phyloP scores from a whole-genome alignment of 2,113 vertebrate species.

The Megalops atlanticus region DNA sequence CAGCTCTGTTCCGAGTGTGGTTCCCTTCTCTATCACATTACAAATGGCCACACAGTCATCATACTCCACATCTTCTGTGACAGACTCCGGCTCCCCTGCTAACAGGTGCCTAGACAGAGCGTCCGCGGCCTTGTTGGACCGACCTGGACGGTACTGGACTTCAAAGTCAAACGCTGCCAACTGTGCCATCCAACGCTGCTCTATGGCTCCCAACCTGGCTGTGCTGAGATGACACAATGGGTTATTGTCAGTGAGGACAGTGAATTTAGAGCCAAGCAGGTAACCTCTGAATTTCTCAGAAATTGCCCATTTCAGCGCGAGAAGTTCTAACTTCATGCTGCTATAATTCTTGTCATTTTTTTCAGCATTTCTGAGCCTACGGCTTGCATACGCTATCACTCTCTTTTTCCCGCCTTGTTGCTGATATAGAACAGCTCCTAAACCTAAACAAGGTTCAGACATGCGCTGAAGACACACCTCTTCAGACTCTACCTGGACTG shows the following conservation, averaged over 20 bases:
- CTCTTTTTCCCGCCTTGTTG: not conserved
- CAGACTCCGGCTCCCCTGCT: slow-evolving; percentile 15
- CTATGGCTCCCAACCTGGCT: slow-evolving; percentile 10
- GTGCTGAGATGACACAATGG: slow-evolving; percentile 18
- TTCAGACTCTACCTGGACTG: too few relatives aligned
- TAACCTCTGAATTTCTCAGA: slow-evolving; percentile 18
- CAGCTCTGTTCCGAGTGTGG: slow-evolving; percentile 19
- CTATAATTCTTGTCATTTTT: slow-evolving; percentile 28
- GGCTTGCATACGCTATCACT: slow-evolving; percentile 22
- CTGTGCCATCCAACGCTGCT: slow-evolving; percentile 29
- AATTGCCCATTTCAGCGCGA: slow-evolving; percentile 27
- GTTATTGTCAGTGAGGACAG: slow-evolving; percentile 27
- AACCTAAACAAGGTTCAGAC: too few relatives aligned
- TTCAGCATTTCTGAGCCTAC: slow-evolving; percentile 25
- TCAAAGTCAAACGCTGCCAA: slow-evolving; percentile 29
- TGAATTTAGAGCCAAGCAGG: slow-evolving; percentile 21
- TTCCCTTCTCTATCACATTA: slow-evolving; percentile 20
- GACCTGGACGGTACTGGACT: slow-evolving; percentile 13
- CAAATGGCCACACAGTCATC: slow-evolving; percentile 38
- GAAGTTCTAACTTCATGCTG: slow-evolving; percentile 30
- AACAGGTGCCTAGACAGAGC: slow-evolving; percentile 21
- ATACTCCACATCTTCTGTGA: not conserved
- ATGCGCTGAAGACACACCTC: too few relatives aligned
- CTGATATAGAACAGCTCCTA: slow-evolving; percentile 23
- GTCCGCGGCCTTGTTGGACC: slow-evolving; percentile 16